These are phyloP conservation scores for Cantharis lateralis DNA, from an alignment of 2,888 invertebrate species.

Conservation along the genomic window DNA sequence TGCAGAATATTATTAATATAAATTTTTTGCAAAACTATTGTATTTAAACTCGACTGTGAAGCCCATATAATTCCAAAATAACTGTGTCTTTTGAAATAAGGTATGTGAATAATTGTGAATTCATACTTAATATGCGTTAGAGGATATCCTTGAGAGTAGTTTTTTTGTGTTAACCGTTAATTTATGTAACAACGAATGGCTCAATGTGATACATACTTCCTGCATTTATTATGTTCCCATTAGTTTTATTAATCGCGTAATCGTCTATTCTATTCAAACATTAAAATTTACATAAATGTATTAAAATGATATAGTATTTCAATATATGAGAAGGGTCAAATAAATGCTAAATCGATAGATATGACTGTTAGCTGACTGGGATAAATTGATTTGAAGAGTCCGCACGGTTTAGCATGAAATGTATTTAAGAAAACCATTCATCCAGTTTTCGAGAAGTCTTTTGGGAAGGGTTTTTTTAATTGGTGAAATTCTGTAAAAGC, in stretches of 20 bases:
- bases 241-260: conserved; percentile 3
- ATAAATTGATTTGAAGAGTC: neutral
- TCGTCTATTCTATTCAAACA: neutral
- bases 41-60: conserved; percentile 10
- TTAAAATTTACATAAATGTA: neutral
- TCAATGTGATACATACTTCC: conserved; percentile 10
- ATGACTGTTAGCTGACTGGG: neutral
- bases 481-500: neutral
- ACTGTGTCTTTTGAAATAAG: conserved; percentile 21
- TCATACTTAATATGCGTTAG: conserved; percentile 12
- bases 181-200: conserved; percentile 13
- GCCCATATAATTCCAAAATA: conserved; percentile 15
- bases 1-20: neutral
- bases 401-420: neutral
- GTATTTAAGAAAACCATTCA: neutral
- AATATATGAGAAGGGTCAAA: neutral
- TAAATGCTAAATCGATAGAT: neutral
- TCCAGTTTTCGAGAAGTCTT: neutral
- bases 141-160: conserved; percentile 21
- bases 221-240: conserved; percentile 15
- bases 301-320: neutral
- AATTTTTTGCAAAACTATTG: conserved; percentile 1
- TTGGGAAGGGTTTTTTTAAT: neutral
- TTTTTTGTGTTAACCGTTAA: conserved; percentile 19
- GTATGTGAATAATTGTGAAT: conserved; percentile 18